A percentile compares a stretch with the other conserved stretches of the same genome.
Conservation (phyloP, 2,113 vertebrate species). For the Gopherus evgoodei region DNA sequence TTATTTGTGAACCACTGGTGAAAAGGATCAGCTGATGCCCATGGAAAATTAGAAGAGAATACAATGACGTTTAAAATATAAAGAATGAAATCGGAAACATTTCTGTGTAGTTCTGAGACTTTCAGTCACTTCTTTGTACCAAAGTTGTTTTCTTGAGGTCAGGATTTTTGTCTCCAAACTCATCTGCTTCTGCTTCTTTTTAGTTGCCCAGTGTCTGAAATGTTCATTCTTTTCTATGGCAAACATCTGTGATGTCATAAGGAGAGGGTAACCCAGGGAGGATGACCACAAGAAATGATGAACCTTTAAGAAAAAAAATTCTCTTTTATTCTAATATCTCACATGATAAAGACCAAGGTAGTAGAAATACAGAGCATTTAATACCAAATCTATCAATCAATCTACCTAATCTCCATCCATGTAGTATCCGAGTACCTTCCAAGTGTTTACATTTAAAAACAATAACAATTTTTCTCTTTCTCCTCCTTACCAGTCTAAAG, state of each 20-base stretch:
- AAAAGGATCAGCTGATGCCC: neutral
- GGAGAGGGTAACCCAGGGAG: accelerated
- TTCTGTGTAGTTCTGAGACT: neutral
- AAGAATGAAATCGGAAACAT: neutral
- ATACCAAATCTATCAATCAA: neutral
- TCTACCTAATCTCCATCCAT: neutral
- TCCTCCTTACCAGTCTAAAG: neutral
- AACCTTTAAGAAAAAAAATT: neutral
- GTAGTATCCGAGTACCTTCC: neutral
- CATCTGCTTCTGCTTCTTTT: neutral
- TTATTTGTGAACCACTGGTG: neutral
- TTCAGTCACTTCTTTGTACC: neutral
- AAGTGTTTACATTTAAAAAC: neutral
- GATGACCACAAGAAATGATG: accelerated
- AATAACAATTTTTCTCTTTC: neutral
- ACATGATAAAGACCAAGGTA: neutral
- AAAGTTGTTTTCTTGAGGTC: neutral
- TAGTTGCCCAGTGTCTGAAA: neutral
- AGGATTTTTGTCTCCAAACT: neutral
- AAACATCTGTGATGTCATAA: neutral
- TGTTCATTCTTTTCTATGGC: neutral
- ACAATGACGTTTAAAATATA: neutral
- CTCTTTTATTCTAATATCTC: neutral
- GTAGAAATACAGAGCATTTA: neutral
- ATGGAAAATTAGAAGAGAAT: conserved; percentile 3